These are phyloP conservation scores for Elysia chlorotica DNA, from an alignment of 1,140 invertebrate genomes.

Conservation along the genomic window DNA sequence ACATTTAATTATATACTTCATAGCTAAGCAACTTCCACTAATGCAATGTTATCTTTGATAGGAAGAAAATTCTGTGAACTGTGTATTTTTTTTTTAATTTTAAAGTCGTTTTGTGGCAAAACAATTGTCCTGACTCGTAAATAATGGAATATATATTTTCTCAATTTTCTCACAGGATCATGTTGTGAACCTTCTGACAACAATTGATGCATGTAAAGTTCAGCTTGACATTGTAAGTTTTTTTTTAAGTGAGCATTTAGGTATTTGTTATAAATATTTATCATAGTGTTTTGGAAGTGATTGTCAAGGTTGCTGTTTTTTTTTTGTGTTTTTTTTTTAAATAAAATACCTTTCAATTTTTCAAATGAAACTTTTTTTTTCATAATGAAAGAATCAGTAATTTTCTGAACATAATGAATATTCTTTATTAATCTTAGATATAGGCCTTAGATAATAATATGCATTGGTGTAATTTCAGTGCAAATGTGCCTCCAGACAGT, in stretches of 20 bases:
- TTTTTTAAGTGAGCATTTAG: too few species aligned
- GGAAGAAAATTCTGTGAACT: background rate
- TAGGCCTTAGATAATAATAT: too few species aligned
- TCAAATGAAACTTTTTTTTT: background rate
- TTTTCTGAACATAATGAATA: background rate
- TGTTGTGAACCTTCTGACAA: conserved; percentile 93
- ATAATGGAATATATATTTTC: conserved; percentile 1
- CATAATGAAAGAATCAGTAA: background rate
- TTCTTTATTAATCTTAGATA: background rate
- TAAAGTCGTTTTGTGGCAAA: conserved; percentile 1
- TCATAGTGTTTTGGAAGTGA: background rate
- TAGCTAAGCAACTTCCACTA: too few species aligned
- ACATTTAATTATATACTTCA: too few species aligned
- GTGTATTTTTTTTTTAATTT: background rate
- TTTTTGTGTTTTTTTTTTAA: background rate
- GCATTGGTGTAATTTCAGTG: too few species aligned
- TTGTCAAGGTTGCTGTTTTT: background rate
- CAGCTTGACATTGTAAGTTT: conserved; percentile 86
- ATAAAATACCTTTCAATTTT: background rate
- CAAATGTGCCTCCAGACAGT: too few species aligned
- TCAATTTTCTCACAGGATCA: conserved; percentile 72
- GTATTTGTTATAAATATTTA: background rate
- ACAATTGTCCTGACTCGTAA: too few species aligned
- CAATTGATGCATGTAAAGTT: conserved; percentile 96
- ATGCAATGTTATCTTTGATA: background rate